Percentiles rank a stretch among this genome's conserved stretches.
These are phyloP conservation scores for Meteorus colon DNA, from an alignment of 2,888 invertebrate genomes.

Conservation along the genomic window DNA sequence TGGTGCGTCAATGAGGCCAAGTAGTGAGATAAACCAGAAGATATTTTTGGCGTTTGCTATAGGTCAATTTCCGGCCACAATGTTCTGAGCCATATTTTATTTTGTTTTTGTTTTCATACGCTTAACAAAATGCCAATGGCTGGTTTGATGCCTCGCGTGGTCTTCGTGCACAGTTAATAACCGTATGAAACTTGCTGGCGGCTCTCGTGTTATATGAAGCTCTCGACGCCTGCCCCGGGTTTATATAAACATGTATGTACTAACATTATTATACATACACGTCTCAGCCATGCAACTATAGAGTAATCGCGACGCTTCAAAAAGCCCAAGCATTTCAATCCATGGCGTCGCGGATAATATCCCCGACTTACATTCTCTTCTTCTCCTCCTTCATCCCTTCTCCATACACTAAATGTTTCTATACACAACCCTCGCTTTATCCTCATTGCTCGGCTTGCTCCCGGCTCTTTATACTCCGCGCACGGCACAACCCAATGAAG, in stretches of 20 bases:
- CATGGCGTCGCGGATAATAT: slow-evolving; percentile 20
- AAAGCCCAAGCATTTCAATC: slow-evolving; percentile 52
- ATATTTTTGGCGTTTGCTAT: slow-evolving; percentile 22
- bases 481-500: slow-evolving; percentile 57
- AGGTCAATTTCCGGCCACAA: slow-evolving; percentile 41
- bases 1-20: no score
- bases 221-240: slow-evolving; percentile 6
- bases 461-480: slow-evolving; percentile 17
- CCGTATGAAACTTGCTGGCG: slow-evolving; percentile 41
- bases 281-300: neutral
- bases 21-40: neutral
- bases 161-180: slow-evolving; percentile 48
- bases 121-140: slow-evolving; percentile 27
- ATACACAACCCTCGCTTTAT: neutral
- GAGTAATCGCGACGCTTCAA: slow-evolving; percentile 37
- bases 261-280: neutral
- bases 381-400: slow-evolving; percentile 19
- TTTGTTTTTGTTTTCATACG: neutral
- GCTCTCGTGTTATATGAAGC: slow-evolving; percentile 29
- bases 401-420: neutral
- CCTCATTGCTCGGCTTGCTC: slow-evolving; percentile 13
- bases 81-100: neutral
- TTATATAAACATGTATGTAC: neutral
- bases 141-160: slow-evolving; percentile 24
- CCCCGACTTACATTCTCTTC: slow-evolving; percentile 11